Conservation (phyloP, 37 sponge, comb jelly and placozoan genomes). For the Mnemiopsis leidyi region DNA sequence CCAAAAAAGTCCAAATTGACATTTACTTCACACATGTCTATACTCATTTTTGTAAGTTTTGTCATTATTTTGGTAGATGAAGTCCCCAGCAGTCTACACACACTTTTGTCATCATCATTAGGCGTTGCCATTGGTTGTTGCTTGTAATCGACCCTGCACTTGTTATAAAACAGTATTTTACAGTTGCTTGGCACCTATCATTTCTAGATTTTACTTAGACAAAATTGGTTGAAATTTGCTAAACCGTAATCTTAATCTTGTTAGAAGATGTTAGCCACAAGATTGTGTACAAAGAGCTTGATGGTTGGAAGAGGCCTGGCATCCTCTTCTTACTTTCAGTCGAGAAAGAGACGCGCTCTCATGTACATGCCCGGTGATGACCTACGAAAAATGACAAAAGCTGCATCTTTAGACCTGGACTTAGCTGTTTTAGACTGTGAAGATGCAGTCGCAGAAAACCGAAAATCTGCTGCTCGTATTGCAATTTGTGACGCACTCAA, state of each 20-base stretch:
- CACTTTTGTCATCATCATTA: no score
- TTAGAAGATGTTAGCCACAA: background rate
- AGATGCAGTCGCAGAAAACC: conserved; percentile 88
- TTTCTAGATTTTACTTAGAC: no score
- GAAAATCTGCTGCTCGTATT: conserved; percentile 79
- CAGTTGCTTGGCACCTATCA: no score
- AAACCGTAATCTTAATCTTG: background rate
- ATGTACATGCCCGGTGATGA: conserved; percentile 93
- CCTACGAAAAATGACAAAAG: conserved; percentile 78
- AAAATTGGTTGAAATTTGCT: no score
- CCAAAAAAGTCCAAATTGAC: no score
- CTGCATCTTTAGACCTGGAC: conserved; percentile 76
- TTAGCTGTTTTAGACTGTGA: conserved; percentile 85
- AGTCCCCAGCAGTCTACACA: no score
- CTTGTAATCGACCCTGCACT: no score
- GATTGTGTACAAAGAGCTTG: background rate
- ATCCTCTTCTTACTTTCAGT: background rate
- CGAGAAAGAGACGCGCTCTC: conserved; percentile 74
- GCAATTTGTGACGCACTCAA: conserved; percentile 67
- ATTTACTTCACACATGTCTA: no score
- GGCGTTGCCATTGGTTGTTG: no score
- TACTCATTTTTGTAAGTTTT: no score
- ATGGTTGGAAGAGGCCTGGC: background rate
- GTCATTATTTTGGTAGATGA: no score
- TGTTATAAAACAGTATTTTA: no score